Evolutionary conservation across 2,888 invertebrate genomes (phyloP), one percentile per base, ranked within the genome.

Genomic region (Euplexia lucipara): DNA sequence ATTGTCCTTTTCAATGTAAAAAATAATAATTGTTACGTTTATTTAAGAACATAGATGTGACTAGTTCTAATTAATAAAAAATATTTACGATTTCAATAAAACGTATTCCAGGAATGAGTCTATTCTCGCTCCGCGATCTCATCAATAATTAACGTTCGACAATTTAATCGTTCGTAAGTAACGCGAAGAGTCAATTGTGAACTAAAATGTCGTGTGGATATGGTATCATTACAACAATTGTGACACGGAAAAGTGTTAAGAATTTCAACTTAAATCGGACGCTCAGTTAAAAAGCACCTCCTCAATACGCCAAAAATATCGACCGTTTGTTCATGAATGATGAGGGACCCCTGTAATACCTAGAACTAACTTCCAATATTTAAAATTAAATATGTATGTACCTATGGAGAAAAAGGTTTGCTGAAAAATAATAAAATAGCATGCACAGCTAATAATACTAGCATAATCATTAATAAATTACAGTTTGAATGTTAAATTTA

Each of bases 241-340:
- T 1, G 14, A 12, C 7, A 22, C 1, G 22, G n/a, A 35, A 32
- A 26, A 10, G 5, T 34, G 20, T 7, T 7, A 2, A 20, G 3
- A 39, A 34, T 18, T 49, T n/a, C 16, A 6, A 22, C n/a, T 12
- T 1, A 12, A 20, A 34, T 20, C 14, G 4, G 6, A 14, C 3
- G 39, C 8, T 42, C 18, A 20, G 47, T 49, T 60, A 26, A 32
- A 18, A 56, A 52, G 56, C 51, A 9, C 32, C 34, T 35, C 39
- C 51, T 47, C 59, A 53, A 58, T 51, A 77, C 71, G 66, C 45
- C 45, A 56, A 16, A 16, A 30, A 35, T 64, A 64, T 67, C 42
- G 63, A 70, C 18, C 62, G 14, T 39, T 54, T 54, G 39, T 51
- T 14, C 2, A n/a, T n/a, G n/a, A 37, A 56, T 39, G 30, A 14